A percentile compares a stretch with the other conserved stretches of the same genome.
These are phyloP conservation scores for Rutilus rutilus DNA, from an alignment of 2,113 vertebrate genomes.

Conservation along the genomic window DNA sequence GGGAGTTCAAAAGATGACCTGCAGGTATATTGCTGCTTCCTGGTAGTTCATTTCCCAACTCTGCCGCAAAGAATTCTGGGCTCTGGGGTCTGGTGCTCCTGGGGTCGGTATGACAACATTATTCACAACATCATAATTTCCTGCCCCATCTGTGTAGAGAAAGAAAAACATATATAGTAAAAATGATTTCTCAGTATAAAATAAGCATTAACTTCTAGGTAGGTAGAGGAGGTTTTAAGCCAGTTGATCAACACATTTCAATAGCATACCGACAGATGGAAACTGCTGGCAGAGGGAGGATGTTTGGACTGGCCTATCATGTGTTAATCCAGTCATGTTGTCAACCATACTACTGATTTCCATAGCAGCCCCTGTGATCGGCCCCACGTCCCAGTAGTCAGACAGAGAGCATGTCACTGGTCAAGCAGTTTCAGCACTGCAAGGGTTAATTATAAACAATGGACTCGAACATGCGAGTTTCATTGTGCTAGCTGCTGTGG, in stretches of 20 bases:
- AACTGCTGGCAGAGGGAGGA: constrained; percentile 44
- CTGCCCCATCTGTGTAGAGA: constrained; percentile 73
- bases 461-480: background rate
- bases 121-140: constrained; percentile 75
- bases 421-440: constrained; percentile 5
- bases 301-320: constrained; percentile 23
- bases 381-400: background rate
- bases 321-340: background rate
- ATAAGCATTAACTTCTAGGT: background rate
- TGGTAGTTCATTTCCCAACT: constrained; percentile 98
- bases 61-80: constrained; percentile 76
- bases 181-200: background rate
- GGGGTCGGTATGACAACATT: constrained; percentile 75
- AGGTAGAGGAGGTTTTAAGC: background rate
- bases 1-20: constrained; percentile 75
- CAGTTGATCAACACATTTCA: background rate
- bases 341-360: constrained; percentile 16
- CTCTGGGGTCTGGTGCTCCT: constrained; percentile 71
- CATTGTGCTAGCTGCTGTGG: background rate
- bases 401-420: background rate
- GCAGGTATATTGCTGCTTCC: constrained; percentile 97
- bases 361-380: constrained; percentile 50
- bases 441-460: constrained; percentile 31
- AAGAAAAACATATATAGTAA: background rate
- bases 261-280: constrained; percentile 42